Conservation (phyloP, 1,140 invertebrate genomes). For the Wasmannia auropunctata region DNA sequence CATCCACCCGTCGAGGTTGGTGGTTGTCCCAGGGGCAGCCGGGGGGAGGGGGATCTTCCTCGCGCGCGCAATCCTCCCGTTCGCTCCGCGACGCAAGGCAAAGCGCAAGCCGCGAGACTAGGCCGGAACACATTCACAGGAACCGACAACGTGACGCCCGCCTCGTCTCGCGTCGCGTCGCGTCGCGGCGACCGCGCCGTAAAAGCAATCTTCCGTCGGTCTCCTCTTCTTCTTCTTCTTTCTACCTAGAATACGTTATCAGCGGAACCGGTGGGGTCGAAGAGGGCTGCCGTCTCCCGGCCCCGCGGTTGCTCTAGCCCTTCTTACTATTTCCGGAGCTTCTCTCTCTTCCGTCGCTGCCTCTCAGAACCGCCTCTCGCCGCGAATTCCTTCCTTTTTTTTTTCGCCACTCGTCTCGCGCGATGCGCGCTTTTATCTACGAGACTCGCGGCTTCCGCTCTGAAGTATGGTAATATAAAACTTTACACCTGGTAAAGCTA, state of each 20-base stretch:
- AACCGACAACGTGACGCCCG: constrained; percentile 66
- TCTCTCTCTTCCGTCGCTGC: constrained; percentile 11
- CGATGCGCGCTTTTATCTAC: constrained; percentile 35
- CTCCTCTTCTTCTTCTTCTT: constrained; percentile 68
- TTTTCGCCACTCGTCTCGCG: constrained; percentile 9
- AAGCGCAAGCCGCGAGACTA: constrained; percentile 34
- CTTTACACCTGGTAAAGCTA: constrained; percentile 19
- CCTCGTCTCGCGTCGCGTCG: constrained; percentile 16
- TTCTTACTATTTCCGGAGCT: constrained; percentile 55
- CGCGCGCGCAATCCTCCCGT: constrained; percentile 35
- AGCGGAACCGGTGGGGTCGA: constrained; percentile 63
- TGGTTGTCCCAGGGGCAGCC: constrained; percentile 25
- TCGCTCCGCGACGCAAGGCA: constrained; percentile 54
- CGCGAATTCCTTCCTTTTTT: constrained; percentile 59
- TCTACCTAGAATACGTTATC: constrained; percentile 83
- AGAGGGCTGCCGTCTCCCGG: constrained; percentile 42
- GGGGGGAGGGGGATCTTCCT: constrained; percentile 7
- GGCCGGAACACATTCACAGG: constrained; percentile 72
- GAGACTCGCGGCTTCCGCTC: constrained; percentile 32
- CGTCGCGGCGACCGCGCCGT: constrained; percentile 66
- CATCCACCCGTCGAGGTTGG: constrained; percentile 39
- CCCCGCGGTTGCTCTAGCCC: constrained; percentile 51
- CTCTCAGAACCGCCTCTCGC: constrained; percentile 27
- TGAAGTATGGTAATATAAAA: constrained; percentile 57
- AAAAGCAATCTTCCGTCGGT: constrained; percentile 83